Conservation (phyloP, 2,797 vertebrate genomes). For the Falco peregrinus region DNA sequence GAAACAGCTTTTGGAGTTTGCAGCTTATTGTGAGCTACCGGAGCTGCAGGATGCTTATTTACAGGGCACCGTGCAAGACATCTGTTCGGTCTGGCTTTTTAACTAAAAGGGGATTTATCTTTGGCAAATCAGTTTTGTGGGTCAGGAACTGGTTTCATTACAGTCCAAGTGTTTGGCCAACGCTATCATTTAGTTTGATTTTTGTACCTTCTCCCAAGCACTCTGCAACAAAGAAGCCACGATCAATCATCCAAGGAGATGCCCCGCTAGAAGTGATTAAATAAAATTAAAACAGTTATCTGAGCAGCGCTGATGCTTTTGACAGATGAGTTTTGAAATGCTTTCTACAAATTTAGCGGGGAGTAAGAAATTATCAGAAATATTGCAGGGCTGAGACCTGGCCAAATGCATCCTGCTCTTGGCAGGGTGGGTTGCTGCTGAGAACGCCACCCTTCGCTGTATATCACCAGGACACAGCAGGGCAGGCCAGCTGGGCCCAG, state of each 20-base stretch:
- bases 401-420: neutral
- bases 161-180: constrained; percentile 19
- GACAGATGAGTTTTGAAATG: constrained; percentile 2
- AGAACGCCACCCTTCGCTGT: neutral
- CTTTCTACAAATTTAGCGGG: neutral
- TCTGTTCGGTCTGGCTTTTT: constrained; percentile 56
- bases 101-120: constrained; percentile 41
- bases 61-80: constrained; percentile 35
- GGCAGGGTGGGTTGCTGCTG: neutral
- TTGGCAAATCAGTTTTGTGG: constrained; percentile 44
- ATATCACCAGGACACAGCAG: neutral
- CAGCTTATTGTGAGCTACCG: neutral
- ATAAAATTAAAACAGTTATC: constrained; percentile 20
- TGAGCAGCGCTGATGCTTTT: neutral
- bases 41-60: constrained; percentile 35
- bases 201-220: neutral
- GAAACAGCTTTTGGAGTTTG: neutral
- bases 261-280: neutral
- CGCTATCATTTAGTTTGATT: neutral
- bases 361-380: neutral
- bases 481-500: neutral
- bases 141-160: constrained; percentile 4
- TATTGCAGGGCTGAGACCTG: neutral
- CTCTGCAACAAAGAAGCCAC: neutral
- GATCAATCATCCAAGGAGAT: neutral